Percentiles rank a stretch among this genome's conserved stretches.
Evolutionary conservation across 2,797 vertebrate genomes (phyloP).

Genomic region (Paguma larvata): DNA sequence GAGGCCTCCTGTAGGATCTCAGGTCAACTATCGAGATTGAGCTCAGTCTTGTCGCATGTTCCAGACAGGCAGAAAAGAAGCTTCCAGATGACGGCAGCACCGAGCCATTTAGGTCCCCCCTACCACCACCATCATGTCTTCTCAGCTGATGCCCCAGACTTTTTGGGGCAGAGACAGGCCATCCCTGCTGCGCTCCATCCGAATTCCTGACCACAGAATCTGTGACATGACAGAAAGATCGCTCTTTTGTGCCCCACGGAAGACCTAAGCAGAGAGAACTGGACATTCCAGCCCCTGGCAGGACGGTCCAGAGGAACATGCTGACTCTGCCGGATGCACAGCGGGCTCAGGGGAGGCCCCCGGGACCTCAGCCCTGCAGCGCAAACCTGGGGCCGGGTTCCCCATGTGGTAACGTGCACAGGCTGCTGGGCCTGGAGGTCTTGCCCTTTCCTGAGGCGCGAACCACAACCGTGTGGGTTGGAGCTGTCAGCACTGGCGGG

Average conservation of each 20-base stretch:
- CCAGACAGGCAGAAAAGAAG: background rate
- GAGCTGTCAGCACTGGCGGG: background rate
- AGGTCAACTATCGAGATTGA: background rate
- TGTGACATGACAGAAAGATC: background rate
- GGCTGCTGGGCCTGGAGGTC: background rate
- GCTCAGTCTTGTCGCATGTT: background rate
- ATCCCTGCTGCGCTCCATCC: rapidly evolving
- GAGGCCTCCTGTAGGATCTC: background rate
- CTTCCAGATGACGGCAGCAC: background rate
- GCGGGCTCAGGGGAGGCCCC: background rate
- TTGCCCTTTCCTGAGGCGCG: background rate
- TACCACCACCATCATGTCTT: background rate
- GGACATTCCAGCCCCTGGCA: background rate
- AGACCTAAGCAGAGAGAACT: background rate
- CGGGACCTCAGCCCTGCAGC: background rate
- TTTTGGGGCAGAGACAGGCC: background rate
- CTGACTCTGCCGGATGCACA: background rate
- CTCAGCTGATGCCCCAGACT: background rate
- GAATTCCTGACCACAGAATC: background rate
- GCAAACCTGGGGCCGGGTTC: rapidly evolving
- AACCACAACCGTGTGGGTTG: background rate
- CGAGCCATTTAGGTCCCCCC: background rate
- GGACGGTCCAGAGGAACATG: background rate
- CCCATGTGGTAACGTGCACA: rapidly evolving
- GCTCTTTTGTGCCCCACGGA: background rate